Base-by-base conservation (phyloP, 1,140 invertebrate genomes). In the Pseudomyrmex dendroicus region DNA sequence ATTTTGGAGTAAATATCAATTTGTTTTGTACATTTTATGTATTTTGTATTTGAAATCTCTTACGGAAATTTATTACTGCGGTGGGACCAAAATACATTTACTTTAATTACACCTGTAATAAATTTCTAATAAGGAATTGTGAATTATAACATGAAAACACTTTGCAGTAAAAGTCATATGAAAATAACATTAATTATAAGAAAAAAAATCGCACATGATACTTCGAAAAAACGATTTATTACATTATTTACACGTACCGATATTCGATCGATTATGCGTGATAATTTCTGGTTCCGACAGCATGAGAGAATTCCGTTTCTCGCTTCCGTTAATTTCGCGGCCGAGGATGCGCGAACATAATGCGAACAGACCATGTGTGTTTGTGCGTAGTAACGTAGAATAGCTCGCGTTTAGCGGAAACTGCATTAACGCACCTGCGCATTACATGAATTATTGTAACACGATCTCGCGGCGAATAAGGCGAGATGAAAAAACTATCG, bases 381-480 rank as follows among this genome's bases (percentile, higher is more conserved):
- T 35, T 44, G 64, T 70, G 56, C 15, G 44, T 54, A 72, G 76
- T 80, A 72, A 25, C 67, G 44, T 72, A 20, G 54, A 10, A 25
- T 35, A 46, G 54, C 20, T 62, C 59, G 66, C 46, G 44, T 59
- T 54, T 80, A 66, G 76, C 64, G 76, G 76, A 72, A 80, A 59
- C 76, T 54, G 13, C 54, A 44, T 77, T 78, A 78, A 35, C 68
- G 66, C 76, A 80, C 76, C 76, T 80, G 76, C 54, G 54, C 48
- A 35, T 80, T 56, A 48, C 76, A 80, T 66, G 22, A 80, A 80
- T 80, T 80, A 80, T 59, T 70, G 76, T 61, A 59, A 80, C 76
- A 56, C 72, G 70, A 56, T 72, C 56, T 20, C 48, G 8, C 44
- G n/a, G 44, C 20, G 20, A 80, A 72, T 17, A 20, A 70, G 4